Conservation (phyloP, 2,888 invertebrate species). For the Drosophila neonasuta region DNA sequence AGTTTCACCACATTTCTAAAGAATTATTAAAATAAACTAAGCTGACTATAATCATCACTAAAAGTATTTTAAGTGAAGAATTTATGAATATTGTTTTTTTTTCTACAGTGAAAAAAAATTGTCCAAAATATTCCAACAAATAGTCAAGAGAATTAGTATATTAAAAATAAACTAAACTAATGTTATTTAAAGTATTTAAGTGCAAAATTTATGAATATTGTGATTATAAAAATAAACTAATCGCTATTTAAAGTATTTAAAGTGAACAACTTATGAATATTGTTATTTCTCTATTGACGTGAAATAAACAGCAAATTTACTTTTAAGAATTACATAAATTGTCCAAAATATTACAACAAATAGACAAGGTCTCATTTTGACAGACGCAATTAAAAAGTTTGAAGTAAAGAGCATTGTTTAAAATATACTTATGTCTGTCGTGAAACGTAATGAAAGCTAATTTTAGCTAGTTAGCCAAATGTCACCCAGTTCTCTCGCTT, state of each 20-base stretch:
- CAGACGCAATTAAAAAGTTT: constrained; percentile 15
- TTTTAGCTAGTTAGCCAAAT: constrained; percentile 18
- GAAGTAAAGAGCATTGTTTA: constrained; percentile 11
- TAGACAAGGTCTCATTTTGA: constrained; percentile 25
- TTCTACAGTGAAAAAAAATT: too few relatives aligned
- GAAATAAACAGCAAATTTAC: constrained; percentile 12
- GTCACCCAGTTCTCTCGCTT: neutral
- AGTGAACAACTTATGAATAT: neutral
- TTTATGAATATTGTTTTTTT: too few relatives aligned
- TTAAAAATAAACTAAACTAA: too few relatives aligned
- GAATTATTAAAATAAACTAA: neutral
- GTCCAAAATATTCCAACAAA: constrained; percentile 9
- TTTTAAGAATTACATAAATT: constrained; percentile 12
- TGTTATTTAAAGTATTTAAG: too few relatives aligned
- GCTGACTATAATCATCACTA: too few relatives aligned
- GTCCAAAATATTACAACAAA: constrained; percentile 8
- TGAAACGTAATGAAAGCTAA: constrained; percentile 8
- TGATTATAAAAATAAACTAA: too few relatives aligned
- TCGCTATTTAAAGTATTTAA: too few relatives aligned
- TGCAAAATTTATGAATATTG: too few relatives aligned
- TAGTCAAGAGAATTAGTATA: neutral
- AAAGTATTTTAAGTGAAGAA: too few relatives aligned
- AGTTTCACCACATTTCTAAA: neutral
- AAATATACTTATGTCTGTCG: constrained; percentile 9
- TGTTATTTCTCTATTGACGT: neutral